Evolutionary conservation across 2,888 invertebrate genomes (phyloP).

Genomic region (Physocephala rufipes): DNA sequence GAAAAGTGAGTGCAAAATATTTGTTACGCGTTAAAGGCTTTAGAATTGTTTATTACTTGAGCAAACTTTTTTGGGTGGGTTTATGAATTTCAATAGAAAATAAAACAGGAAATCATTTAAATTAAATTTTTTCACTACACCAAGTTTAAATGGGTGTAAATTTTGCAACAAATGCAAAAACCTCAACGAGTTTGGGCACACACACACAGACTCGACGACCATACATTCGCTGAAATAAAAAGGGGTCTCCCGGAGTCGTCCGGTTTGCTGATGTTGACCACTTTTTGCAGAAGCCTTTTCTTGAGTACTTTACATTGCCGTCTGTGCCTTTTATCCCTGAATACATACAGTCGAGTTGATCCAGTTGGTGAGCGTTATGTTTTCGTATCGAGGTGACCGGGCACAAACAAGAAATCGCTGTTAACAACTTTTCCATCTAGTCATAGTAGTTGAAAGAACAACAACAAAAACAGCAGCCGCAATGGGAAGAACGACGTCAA

Average conservation of each 20-base stretch:
- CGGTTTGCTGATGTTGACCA: not conserved
- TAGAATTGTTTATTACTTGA: too few species aligned
- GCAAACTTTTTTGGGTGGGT: too few species aligned
- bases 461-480: not conserved
- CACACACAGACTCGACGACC: too few species aligned
- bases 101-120: not conserved
- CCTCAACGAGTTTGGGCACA: slow-evolving; percentile 38
- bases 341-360: not conserved
- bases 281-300: slow-evolving; percentile 13
- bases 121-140: slow-evolving; percentile 2
- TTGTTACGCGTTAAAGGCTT: too few species aligned
- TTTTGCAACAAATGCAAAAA: slow-evolving; percentile 64
- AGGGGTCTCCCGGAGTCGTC: not conserved
- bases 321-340: not conserved
- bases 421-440: not conserved
- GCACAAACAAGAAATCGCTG: not conserved
- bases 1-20: too few species aligned
- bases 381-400: not conserved
- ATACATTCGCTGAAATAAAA: not conserved
- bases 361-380: not conserved
- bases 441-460: not conserved
- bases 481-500: not conserved
- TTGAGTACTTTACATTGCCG: not conserved
- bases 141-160: slow-evolving; percentile 58
- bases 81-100: not conserved